Percentiles rank a stretch among this genome's conserved stretches.
These are phyloP conservation scores for Apodemus sylvaticus DNA, from an alignment of 2,113 vertebrate genomes.

Conservation along the genomic window DNA sequence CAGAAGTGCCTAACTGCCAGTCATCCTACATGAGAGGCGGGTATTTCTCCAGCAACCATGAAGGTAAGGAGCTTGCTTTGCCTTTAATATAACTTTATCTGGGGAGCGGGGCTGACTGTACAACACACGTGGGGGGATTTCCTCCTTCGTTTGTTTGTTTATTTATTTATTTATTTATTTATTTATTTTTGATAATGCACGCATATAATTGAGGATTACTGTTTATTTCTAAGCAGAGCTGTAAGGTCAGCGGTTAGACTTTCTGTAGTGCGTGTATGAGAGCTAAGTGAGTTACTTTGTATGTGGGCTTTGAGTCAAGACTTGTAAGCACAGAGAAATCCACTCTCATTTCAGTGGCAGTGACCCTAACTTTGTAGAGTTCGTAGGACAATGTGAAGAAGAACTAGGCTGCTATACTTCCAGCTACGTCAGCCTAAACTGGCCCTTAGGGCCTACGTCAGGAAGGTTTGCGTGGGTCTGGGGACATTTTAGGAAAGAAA, in stretches of 20 bases:
- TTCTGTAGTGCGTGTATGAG: background rate
- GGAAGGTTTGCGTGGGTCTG: background rate
- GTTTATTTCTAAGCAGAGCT: slow-evolving; percentile 6
- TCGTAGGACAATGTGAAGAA: background rate
- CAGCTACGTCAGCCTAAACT: background rate
- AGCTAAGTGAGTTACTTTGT: background rate
- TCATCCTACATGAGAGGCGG: slow-evolving; percentile 92
- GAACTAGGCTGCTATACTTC: background rate
- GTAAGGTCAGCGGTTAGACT: slow-evolving; percentile 1
- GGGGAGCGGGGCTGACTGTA: accelerated
- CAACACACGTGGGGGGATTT: background rate
- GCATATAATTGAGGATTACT: background rate
- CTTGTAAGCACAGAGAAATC: background rate
- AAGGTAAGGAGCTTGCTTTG: slow-evolving; percentile 87
- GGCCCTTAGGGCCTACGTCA: background rate
- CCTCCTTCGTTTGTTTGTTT: background rate
- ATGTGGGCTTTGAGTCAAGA: background rate
- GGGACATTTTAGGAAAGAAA: background rate
- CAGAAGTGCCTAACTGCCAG: slow-evolving; percentile 99
- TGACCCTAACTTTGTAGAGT: background rate
- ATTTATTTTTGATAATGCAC: background rate
- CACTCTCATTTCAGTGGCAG: background rate
- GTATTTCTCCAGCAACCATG: slow-evolving; percentile 92
- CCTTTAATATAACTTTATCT: background rate
- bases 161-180: too few relatives aligned